phyloP scores from a whole-genome alignment of 2,888 invertebrate species.

The Dinocampus coccinellae region DNA sequence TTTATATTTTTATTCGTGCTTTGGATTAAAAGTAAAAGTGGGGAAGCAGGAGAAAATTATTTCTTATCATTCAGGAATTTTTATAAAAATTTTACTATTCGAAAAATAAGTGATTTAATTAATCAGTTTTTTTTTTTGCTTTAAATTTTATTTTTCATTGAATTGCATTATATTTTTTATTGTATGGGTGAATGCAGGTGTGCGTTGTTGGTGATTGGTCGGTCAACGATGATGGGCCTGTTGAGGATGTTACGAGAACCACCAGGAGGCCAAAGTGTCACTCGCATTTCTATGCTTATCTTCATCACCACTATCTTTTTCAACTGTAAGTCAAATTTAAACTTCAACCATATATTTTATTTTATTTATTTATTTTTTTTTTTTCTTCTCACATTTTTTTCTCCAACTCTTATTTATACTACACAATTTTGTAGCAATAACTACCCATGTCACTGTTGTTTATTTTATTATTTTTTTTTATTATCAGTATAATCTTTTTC shows the following conservation, averaged over 20 bases:
- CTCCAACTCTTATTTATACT: no score
- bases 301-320: conserved; percentile 55
- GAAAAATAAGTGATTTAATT: neutral
- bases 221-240: conserved; percentile 37
- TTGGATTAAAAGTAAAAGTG: no score
- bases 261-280: conserved; percentile 55
- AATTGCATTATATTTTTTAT: conserved; percentile 38
- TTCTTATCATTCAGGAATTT: neutral
- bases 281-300: conserved; percentile 55
- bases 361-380: neutral
- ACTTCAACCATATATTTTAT: neutral
- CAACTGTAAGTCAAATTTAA: conserved; percentile 55
- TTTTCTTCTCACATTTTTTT: neutral
- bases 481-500: neutral
- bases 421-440: neutral
- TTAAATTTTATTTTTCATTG: conserved; percentile 24
- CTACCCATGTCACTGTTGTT: neutral
- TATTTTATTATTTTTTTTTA: neutral
- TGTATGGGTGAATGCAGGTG: conserved; percentile 44
- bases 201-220: conserved; percentile 34
- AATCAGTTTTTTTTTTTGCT: neutral
- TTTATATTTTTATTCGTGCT: no score
- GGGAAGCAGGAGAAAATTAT: no score
- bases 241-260: conserved; percentile 63
- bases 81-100: neutral